phyloP scores from a whole-genome alignment of 2,888 invertebrate genomes.

The Tubulanus polymorphus region DNA sequence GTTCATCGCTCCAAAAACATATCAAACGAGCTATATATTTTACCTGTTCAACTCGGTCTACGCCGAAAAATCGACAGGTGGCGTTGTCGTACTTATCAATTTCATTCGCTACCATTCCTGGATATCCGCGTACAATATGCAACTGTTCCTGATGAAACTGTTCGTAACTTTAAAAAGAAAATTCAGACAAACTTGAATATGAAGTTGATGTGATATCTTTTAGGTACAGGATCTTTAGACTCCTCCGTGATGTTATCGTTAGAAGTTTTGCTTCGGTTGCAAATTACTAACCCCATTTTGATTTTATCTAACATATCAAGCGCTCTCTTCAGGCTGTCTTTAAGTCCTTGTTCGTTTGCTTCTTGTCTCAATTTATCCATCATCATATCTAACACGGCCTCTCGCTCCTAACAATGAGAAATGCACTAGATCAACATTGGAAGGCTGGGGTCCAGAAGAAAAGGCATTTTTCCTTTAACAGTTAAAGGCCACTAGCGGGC shows the following conservation, averaged over 20 bases:
- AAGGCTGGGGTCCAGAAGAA: no score
- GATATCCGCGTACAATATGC: slow-evolving; percentile 42
- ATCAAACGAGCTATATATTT: no score
- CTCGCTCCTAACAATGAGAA: slow-evolving; percentile 33
- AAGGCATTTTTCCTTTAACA: no score
- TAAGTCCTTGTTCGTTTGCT: slow-evolving; percentile 39
- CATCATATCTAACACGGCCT: slow-evolving; percentile 47
- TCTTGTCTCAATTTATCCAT: slow-evolving; percentile 53
- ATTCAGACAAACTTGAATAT: no score
- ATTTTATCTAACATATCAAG: slow-evolving; percentile 45
- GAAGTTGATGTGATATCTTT: no score
- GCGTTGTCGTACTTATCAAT: slow-evolving; percentile 37
- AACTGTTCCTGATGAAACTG: slow-evolving; percentile 45
- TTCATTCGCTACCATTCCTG: slow-evolving; percentile 43
- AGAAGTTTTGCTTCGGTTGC: no score
- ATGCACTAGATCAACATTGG: not conserved
- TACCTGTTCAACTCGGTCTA: no score
- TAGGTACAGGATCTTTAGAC: no score
- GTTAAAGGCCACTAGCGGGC: no score
- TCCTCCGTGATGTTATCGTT: no score
- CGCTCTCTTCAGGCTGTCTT: slow-evolving; percentile 39
- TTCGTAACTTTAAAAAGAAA: slow-evolving; percentile 33
- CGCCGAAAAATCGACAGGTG: slow-evolving; percentile 41
- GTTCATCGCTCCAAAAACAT: no score
- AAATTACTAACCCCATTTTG: slow-evolving; percentile 36